Percentiles rank a stretch among this genome's conserved stretches.
Evolutionary conservation across 1,140 invertebrate species (phyloP).

Genomic region (Drosophila pachea): DNA sequence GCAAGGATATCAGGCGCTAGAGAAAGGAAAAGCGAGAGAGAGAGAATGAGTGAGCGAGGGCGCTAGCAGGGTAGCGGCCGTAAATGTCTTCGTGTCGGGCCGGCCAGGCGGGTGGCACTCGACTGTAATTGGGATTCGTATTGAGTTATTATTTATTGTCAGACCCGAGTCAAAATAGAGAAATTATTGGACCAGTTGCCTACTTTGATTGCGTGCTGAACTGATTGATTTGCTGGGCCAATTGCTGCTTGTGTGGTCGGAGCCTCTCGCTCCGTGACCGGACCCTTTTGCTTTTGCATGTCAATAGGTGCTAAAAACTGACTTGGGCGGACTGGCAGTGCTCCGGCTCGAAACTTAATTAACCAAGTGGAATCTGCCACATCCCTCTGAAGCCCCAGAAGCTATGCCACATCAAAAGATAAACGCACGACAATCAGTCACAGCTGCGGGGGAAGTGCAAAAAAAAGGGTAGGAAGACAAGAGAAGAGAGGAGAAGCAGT

Average conservation of each 20-base stretch:
- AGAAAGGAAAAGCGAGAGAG: background rate
- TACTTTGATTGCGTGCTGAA: conserved; percentile 68
- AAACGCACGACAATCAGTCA: conserved; percentile 74
- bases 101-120: conserved; percentile 70
- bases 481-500: conserved; percentile 45
- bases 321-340: conserved; percentile 51
- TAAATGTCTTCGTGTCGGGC: conserved; percentile 34
- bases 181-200: conserved; percentile 65
- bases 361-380: conserved; percentile 53
- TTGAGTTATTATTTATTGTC: conserved; percentile 78
- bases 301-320: conserved; percentile 76
- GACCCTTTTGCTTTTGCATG: conserved; percentile 52
- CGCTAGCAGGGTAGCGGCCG: conserved; percentile 11
- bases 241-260: conserved; percentile 42
- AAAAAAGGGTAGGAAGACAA: background rate
- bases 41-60: conserved; percentile 28
- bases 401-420: conserved; percentile 69
- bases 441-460: conserved; percentile 45
- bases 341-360: conserved; percentile 70
- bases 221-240: conserved; percentile 68
- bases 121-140: conserved; percentile 76
- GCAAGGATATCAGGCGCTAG: conserved; percentile 42
- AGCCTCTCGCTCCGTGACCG: background rate
- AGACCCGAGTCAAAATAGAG: conserved; percentile 68
- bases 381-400: conserved; percentile 48